Evolutionary conservation across 2,888 invertebrate genomes (phyloP).

Genomic region (Sympetrum striolatum): DNA sequence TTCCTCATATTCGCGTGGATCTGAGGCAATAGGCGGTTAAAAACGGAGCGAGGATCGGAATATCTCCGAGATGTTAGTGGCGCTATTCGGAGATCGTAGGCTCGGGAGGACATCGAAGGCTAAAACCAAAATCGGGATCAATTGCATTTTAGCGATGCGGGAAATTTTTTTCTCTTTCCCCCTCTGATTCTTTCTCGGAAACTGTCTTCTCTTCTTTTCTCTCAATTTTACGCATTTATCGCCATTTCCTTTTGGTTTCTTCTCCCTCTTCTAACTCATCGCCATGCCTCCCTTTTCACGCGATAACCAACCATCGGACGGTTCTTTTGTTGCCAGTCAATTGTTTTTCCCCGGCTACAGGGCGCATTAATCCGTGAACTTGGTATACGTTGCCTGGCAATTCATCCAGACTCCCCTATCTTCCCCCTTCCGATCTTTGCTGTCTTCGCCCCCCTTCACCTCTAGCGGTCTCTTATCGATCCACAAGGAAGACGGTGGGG

Average conservation of each 20-base stretch:
- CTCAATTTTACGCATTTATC: too few species aligned
- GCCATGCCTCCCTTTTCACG: not conserved
- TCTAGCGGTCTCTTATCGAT: not conserved
- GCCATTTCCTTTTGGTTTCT: too few species aligned
- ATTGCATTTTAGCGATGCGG: too few species aligned
- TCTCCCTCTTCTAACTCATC: not conserved
- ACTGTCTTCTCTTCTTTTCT: not conserved
- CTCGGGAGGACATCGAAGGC: too few species aligned
- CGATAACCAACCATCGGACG: not conserved
- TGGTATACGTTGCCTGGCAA: not conserved
- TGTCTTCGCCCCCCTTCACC: not conserved
- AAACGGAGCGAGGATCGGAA: too few species aligned
- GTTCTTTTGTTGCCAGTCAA: not conserved
- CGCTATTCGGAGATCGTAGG: too few species aligned
- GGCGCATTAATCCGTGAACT: not conserved
- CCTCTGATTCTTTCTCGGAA: not conserved
- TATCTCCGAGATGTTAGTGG: too few species aligned
- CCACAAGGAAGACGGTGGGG: not conserved
- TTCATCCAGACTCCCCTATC: not conserved
- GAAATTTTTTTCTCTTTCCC: not conserved
- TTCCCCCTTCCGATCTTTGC: not conserved
- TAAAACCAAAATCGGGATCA: too few species aligned
- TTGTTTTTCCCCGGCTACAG: not conserved
- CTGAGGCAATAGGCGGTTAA: too few species aligned
- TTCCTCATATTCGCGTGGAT: too few species aligned